Percentiles rank a stretch among this genome's conserved stretches.
These are phyloP conservation scores for Thunnus thynnus DNA, from an alignment of 2,113 vertebrate genomes.

Conservation along the genomic window DNA sequence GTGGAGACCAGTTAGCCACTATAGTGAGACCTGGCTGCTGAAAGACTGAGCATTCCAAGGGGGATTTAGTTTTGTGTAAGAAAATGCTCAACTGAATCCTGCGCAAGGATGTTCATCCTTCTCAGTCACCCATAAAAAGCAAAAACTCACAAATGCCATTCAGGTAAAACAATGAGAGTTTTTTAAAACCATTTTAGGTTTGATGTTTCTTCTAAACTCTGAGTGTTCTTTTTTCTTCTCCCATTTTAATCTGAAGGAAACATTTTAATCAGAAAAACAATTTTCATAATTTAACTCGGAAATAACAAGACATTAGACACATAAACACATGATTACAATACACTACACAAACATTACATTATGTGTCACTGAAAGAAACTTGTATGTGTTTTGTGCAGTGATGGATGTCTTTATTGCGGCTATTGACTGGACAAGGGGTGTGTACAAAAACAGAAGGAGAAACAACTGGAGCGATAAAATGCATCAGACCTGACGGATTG, in stretches of 20 bases:
- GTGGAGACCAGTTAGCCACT: constrained; percentile 33
- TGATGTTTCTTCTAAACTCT: too few relatives aligned
- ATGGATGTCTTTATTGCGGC: constrained; percentile 48
- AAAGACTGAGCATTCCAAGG: constrained; percentile 76
- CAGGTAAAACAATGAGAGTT: constrained; percentile 25
- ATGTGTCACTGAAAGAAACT: not conserved
- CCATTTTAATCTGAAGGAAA: not conserved
- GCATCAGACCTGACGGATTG: constrained; percentile 24
- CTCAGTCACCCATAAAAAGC: constrained; percentile 23
- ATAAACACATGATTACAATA: too few relatives aligned
- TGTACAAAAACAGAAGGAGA: constrained; percentile 41
- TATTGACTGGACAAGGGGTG: constrained; percentile 6
- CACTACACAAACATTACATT: too few relatives aligned
- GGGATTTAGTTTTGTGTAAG: constrained; percentile 72
- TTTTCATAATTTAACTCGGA: too few relatives aligned
- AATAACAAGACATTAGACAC: too few relatives aligned
- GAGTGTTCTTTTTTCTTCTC: not conserved
- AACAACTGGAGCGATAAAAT: constrained; percentile 47
- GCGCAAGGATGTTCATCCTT: constrained; percentile 26
- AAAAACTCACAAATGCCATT: constrained; percentile 21
- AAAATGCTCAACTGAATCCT: constrained; percentile 64
- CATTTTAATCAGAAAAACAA: not conserved
- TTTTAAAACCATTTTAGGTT: not conserved
- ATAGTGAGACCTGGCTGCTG: constrained; percentile 63
- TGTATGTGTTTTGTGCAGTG: constrained; percentile 9